Percentiles rank a stretch among this genome's conserved stretches.
These are phyloP conservation scores for Sebastes fasciatus DNA, from an alignment of 2,113 vertebrate genomes.

Conservation along the genomic window DNA sequence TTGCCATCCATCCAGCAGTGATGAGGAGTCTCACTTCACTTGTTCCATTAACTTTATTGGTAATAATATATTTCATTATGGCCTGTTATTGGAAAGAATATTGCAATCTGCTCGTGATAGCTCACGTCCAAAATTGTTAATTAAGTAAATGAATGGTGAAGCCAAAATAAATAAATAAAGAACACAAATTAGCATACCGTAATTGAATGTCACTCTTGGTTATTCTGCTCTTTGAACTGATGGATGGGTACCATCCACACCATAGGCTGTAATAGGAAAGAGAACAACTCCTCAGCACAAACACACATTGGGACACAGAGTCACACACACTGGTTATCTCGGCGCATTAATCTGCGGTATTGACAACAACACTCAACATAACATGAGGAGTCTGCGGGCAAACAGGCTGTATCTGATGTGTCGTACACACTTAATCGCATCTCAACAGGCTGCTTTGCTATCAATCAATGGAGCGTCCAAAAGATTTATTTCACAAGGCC, in stretches of 20 bases:
- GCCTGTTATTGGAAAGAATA: constrained; percentile 75
- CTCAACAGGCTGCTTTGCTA: not conserved
- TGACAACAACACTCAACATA: constrained; percentile 45
- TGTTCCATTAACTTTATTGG: constrained; percentile 79
- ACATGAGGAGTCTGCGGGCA: constrained; percentile 13
- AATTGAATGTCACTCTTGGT: constrained; percentile 84
- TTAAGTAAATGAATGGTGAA: constrained; percentile 79
- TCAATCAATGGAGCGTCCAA: constrained; percentile 20
- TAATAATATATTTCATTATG: constrained; percentile 80
- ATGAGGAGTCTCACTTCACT: constrained; percentile 76
- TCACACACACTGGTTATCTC: constrained; percentile 38
- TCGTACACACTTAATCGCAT: constrained; percentile 35
- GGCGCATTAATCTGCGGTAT: constrained; percentile 52
- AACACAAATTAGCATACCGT: constrained; percentile 79
- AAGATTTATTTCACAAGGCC: constrained; percentile 36
- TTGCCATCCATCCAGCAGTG: constrained; percentile 66
- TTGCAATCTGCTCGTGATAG: constrained; percentile 77
- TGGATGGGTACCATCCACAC: constrained; percentile 62
- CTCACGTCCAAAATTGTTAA: constrained; percentile 78
- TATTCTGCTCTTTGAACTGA: constrained; percentile 77
- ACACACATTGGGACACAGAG: constrained; percentile 23
- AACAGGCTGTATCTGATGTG: constrained; percentile 21
- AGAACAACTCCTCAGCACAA: not conserved
- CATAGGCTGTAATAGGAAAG: constrained; percentile 28
- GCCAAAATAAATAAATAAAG: constrained; percentile 78